Percentiles rank a stretch among this genome's conserved stretches.
Evolutionary conservation across 2,797 vertebrate genomes (phyloP).

Genomic region (Enteromius unitaeniatus): DNA sequence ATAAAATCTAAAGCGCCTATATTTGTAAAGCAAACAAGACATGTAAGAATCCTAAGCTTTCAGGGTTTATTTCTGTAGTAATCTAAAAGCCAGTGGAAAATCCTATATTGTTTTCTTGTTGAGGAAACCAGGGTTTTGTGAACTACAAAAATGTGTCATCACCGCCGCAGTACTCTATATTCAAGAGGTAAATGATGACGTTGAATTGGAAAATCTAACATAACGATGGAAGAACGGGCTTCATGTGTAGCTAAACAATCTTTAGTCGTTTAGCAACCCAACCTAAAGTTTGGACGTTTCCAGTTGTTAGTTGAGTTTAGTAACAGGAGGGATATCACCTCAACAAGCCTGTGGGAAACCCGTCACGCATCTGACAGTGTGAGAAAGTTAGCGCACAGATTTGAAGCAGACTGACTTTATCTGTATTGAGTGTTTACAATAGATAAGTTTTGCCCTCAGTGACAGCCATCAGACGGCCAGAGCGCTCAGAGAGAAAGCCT

Average conservation of each 20-base stretch:
- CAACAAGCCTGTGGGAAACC: conserved; percentile 28
- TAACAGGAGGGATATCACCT: background rate
- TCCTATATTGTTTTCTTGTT: background rate
- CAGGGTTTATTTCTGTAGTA: background rate
- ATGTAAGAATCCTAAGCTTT: background rate
- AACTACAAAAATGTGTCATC: background rate
- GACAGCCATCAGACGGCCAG: conserved; percentile 15
- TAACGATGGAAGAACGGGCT: background rate
- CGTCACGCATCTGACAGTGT: conserved; percentile 34
- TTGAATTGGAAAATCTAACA: background rate
- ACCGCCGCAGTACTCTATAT: background rate
- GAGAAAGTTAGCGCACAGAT: conserved; percentile 43
- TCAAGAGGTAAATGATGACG: background rate
- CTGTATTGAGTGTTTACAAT: conserved; percentile 43
- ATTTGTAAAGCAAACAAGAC: background rate
- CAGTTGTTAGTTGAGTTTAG: background rate
- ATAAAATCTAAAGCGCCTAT: too few species aligned
- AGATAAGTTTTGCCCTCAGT: conserved; percentile 44
- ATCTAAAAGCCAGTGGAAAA: background rate
- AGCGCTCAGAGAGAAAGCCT: conserved; percentile 33
- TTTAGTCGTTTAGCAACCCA: conserved; percentile 4
- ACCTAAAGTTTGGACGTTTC: background rate
- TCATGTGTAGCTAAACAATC: background rate
- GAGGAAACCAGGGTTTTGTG: background rate
- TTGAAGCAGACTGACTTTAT: conserved; percentile 39